These are phyloP conservation scores for Graptemys geographica DNA, from an alignment of 2,797 vertebrate genomes.

Conservation along the genomic window DNA sequence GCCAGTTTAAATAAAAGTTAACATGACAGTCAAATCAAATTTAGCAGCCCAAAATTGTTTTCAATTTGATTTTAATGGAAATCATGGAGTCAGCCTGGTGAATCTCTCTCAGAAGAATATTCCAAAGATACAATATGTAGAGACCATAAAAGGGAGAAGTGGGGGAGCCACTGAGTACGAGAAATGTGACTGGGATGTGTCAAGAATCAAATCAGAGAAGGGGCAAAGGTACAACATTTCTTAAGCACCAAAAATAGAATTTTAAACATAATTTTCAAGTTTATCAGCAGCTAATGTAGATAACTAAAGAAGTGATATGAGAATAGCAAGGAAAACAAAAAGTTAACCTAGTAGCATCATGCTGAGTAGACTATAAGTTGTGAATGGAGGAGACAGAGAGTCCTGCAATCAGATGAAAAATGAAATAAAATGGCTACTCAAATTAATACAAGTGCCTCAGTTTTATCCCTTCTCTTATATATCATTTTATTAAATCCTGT, in stretches of 20 bases:
- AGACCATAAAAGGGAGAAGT: neutral
- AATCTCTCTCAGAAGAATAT: neutral
- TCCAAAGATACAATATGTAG: neutral
- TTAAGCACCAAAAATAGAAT: neutral
- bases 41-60: neutral
- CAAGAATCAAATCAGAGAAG: neutral
- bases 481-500: neutral
- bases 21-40: neutral
- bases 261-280: neutral
- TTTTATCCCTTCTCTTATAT: neutral
- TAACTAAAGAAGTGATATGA: neutral
- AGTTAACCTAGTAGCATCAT: neutral
- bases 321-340: neutral
- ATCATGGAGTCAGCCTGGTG: neutral
- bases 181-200: neutral
- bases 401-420: neutral
- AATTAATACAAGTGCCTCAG: neutral
- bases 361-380: neutral
- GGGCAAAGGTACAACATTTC: accelerated
- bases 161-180: neutral
- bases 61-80: neutral
- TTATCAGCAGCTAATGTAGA: neutral
- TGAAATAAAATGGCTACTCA: neutral
- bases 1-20: neutral
- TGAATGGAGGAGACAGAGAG: neutral